phyloP scores from a whole-genome alignment of 1,140 invertebrate genomes.

The Caerostris darwini region DNA sequence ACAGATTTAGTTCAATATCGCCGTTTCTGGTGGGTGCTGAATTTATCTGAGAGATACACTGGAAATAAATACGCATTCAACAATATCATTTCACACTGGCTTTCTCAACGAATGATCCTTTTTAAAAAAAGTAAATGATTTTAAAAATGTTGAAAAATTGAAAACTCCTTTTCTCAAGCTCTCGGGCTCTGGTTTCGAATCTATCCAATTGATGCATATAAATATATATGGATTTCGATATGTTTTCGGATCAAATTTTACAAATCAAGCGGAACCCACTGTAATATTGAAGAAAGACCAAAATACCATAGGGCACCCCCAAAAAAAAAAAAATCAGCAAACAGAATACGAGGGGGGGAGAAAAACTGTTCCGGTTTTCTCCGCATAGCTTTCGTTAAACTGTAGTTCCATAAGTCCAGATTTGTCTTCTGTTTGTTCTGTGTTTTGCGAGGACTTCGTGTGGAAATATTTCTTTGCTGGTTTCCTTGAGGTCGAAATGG shows the following conservation, averaged over 20 bases:
- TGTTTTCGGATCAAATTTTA: constrained; percentile 25
- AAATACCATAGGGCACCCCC: constrained; percentile 19
- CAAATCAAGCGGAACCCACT: constrained; percentile 23
- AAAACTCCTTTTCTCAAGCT: not conserved
- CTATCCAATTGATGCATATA: not conserved
- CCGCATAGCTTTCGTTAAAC: constrained; percentile 15
- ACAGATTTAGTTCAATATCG: no score
- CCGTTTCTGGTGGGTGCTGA: no score
- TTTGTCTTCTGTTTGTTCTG: constrained; percentile 32
- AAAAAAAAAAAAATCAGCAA: constrained; percentile 9
- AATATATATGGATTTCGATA: constrained; percentile 12
- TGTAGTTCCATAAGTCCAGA: not conserved
- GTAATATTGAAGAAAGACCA: constrained; percentile 24
- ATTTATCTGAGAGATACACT: no score
- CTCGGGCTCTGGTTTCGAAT: not conserved
- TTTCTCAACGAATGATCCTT: not conserved
- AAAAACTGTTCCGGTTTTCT: not conserved
- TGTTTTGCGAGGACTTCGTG: constrained; percentile 17
- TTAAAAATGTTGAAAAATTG: constrained; percentile 38
- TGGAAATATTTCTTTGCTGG: not conserved
- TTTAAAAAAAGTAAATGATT: constrained; percentile 11
- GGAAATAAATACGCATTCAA: not conserved
- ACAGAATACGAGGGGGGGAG: not conserved
- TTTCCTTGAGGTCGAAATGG: not conserved
- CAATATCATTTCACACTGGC: not conserved